Evolutionary conservation across 2,888 invertebrate genomes (phyloP), one percentile per base, ranked within the genome.

Genomic region (Tipula helvola): DNA sequence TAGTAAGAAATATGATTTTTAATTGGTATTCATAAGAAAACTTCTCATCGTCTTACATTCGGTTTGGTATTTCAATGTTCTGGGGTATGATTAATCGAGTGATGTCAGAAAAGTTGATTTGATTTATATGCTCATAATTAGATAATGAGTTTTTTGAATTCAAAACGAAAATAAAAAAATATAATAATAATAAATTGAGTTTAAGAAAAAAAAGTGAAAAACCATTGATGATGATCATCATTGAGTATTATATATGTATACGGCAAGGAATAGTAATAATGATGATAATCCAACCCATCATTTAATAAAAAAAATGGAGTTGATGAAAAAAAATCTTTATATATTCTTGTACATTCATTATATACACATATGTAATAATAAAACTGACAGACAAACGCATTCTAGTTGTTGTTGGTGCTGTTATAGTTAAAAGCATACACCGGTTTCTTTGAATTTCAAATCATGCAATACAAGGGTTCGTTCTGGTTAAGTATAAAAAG

Each of bases 1-100:
- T 71, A 8, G 71, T 71, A 71, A 71, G 71, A 71, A 71, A 71
- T 71, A 71, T 71, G 71, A 71, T 71, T 71, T 71, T 71, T 71
- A 71, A 71, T 71, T 71, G 71, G 71, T 71, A 71, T 71, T 71
- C 71, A 71, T 71, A 71, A 71, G 71, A 71, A 71, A 28, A 71
- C 71, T 71, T 71, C 71, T 71, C 71, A 71, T 71, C 71, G 71
- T 71, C 71, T 71, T 71, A 71, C 71, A 71, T 71, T 71, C 71
- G 71, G 18, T 71, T 71, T 71, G 71, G 7, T 71, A 71, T 71
- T 71, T 71, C 71, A 71, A 71, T 71, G 71, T 71, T 71, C 28
- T 71, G 71, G 16, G 28, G 10, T 71, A 71, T 71, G 71, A 71
- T 71, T 71, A 71, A 71, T 71, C 71, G 71, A 71, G 71, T 71